These are phyloP conservation scores for Hypotaenidia philippensis DNA, from an alignment of 2,797 vertebrate species.

Conservation along the genomic window DNA sequence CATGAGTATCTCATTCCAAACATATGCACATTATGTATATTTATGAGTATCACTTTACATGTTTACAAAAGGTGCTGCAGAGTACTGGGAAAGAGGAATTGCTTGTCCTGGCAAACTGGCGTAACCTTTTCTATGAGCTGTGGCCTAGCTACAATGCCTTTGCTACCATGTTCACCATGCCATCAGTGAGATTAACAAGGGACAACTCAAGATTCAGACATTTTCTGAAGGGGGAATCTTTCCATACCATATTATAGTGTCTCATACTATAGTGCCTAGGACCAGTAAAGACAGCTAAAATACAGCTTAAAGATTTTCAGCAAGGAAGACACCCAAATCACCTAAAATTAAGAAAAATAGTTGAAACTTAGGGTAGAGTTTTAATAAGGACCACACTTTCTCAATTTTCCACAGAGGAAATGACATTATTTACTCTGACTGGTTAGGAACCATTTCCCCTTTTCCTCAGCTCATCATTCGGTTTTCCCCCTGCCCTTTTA, in stretches of 20 bases:
- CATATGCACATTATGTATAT: not conserved
- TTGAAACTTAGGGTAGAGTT: not conserved
- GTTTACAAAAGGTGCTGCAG: not conserved
- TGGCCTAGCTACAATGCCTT: not conserved
- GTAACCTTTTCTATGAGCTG: not conserved
- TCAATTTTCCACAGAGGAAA: not conserved
- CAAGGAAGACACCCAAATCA: not conserved
- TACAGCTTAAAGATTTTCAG: not conserved
- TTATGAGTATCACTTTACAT: not conserved
- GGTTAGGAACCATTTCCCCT: fast-evolving
- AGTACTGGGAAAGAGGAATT: not conserved
- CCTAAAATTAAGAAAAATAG: not conserved
- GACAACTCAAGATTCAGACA: not conserved
- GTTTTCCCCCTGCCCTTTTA: fast-evolving
- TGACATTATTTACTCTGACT: not conserved
- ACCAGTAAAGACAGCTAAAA: not conserved
- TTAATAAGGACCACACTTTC: not conserved
- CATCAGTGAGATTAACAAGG: not conserved
- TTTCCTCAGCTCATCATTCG: not conserved
- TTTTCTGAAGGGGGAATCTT: not conserved
- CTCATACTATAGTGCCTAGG: not conserved
- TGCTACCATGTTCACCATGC: not conserved
- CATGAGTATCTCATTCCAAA: not conserved
- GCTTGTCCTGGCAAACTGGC: not conserved
- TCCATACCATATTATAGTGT: not conserved